Conservation (phyloP, 2,888 invertebrate genomes). For the Spilarctia lutea region DNA sequence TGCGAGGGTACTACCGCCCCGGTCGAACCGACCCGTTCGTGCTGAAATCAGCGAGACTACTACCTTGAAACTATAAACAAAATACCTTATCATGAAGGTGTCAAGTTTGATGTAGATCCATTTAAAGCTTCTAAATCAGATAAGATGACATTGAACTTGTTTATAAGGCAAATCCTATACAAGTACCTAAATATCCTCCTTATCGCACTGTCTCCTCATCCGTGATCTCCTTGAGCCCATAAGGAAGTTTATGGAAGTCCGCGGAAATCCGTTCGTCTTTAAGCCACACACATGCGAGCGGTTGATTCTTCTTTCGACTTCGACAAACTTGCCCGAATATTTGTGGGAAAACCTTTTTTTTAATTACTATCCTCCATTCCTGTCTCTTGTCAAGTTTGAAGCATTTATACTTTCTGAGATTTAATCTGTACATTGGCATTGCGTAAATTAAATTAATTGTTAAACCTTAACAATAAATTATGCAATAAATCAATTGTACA, state of each 20-base stretch:
- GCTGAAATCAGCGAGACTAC: too few species aligned
- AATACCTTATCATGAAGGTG: too few species aligned
- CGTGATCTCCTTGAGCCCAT: neutral
- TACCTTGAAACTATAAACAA: too few species aligned
- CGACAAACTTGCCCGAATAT: neutral
- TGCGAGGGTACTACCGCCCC: too few species aligned
- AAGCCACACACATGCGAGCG: neutral
- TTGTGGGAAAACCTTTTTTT: neutral
- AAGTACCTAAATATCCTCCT: neutral
- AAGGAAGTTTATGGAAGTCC: neutral
- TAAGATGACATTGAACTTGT: neutral
- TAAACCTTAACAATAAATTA: too few species aligned
- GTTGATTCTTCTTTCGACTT: neutral
- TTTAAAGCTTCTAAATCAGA: too few species aligned
- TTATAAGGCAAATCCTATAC: neutral
- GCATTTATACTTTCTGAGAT: neutral
- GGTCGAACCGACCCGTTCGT: too few species aligned
- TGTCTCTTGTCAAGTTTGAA: neutral
- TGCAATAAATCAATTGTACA: too few species aligned
- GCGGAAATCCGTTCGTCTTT: neutral
- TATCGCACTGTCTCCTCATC: neutral
- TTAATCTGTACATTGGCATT: too few species aligned
- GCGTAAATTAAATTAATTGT: too few species aligned
- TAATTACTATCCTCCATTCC: neutral
- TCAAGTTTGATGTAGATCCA: too few species aligned